These are phyloP conservation scores for Sigmodon hispidus DNA, from an alignment of 2,113 vertebrate species.

Conservation along the genomic window DNA sequence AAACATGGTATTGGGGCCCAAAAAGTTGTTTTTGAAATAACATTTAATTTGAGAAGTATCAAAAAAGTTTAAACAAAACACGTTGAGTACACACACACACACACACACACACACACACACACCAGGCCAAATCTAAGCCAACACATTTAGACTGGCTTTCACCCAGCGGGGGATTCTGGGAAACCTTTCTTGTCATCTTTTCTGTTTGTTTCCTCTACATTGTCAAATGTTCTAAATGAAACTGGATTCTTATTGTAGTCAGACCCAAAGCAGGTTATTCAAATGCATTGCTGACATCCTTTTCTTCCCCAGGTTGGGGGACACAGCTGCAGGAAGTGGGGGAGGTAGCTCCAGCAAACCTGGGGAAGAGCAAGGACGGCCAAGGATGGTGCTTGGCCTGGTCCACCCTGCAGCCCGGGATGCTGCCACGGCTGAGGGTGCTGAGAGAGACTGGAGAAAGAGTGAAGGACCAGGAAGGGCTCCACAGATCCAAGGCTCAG, in stretches of 20 bases:
- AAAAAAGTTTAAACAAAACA: not conserved
- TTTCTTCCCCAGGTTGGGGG: conserved; percentile 11
- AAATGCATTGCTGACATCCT: conserved; percentile 46
- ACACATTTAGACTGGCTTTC: not conserved
- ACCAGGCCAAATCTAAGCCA: not conserved
- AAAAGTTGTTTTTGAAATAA: not conserved
- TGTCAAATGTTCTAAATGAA: conserved; percentile 50
- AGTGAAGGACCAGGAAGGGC: not conserved
- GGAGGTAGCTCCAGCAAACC: not conserved
- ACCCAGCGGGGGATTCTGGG: not conserved
- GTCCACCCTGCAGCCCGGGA: not conserved
- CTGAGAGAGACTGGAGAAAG: not conserved
- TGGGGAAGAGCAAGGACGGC: not conserved
- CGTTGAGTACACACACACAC: too few species aligned
- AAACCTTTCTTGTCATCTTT: conserved; percentile 13
- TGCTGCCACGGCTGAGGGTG: not conserved
- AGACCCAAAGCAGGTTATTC: conserved; percentile 48
- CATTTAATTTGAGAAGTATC: not conserved
- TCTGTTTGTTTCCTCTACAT: conserved; percentile 37
- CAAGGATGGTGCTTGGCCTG: not conserved
- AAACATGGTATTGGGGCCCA: not conserved
- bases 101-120: not conserved
- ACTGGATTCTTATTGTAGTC: conserved; percentile 57
- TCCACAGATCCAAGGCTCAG: not conserved
- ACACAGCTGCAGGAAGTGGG: not conserved